Evolutionary conservation across 2,113 vertebrate species (phyloP).

Genomic region (Edolisoma coerulescens): DNA sequence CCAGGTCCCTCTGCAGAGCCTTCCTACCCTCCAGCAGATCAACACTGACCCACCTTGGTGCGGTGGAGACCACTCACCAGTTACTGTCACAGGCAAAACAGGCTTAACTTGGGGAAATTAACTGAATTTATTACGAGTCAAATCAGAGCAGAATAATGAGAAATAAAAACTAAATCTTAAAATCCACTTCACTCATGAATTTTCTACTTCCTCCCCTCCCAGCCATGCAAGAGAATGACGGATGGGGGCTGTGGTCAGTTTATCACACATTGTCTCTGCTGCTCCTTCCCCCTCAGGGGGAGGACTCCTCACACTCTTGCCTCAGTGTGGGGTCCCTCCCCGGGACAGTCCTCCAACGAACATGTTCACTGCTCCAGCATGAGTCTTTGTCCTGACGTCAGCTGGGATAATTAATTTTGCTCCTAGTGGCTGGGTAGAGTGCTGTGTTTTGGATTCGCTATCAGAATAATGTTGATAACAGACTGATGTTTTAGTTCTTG

Average conservation of each 20-base stretch:
- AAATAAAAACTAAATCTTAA: background rate
- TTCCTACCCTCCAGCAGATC: background rate
- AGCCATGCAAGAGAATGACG: background rate
- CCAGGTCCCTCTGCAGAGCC: background rate
- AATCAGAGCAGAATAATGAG: background rate
- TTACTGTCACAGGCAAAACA: background rate
- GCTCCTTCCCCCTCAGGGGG: background rate
- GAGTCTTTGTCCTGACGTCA: background rate
- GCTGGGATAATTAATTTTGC: background rate
- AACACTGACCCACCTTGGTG: background rate
- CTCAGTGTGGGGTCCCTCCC: background rate
- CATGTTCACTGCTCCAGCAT: background rate
- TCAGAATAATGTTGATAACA: background rate
- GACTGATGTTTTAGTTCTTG: background rate
- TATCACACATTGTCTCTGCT: background rate
- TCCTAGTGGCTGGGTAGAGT: background rate
- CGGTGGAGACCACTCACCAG: background rate
- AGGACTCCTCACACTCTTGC: background rate
- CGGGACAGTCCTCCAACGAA: background rate
- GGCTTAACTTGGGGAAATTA: background rate
- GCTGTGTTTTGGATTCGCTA: background rate
- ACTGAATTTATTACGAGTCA: background rate
- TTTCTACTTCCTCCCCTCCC: background rate
- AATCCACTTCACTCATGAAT: background rate
- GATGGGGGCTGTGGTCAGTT: background rate